Evolutionary conservation across 2,113 vertebrate species (phyloP), one percentile per base, ranked within the genome.

Genomic region (Echinops telfairi): DNA sequence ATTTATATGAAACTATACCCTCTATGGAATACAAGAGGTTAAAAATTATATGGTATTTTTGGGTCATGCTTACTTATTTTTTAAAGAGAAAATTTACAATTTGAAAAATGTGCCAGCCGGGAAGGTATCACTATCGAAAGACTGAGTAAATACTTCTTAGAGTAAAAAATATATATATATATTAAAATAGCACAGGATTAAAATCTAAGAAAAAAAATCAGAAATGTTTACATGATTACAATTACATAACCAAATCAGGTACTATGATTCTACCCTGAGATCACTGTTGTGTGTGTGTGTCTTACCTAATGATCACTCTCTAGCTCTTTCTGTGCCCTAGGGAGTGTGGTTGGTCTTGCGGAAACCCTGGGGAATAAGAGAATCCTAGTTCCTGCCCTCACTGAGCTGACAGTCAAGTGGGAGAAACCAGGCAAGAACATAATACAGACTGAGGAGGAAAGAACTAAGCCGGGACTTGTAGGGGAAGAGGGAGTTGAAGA

Each of bases 61-160:
- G 23, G 22, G 47, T 94, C 0, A 87, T 86, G 29, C 15, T 58
- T 94, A 75, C 40, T 91, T 88, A 62, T 86, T n/a, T 86, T 68
- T 62, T 60, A 90, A 75, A 95, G 62, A 66, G 64, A 94, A 77
- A 33, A 84, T 83, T 58, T 31, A 33, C 20, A 82, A 66, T 25
- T 66, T 80, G 70, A 89, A 92, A 89, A 95, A 33, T 53, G 83
- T 73, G 93, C n/a, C 93, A 87, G 86, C 15, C n/a, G 91, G 36
- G 77, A 43, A 85, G 58, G 11, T 43, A 57, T 38, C 66, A 86
- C 60, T 70, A 29, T 29, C 53, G 27, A 89, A 89, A 95, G 29
- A 93, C 86, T 86, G 60, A 82, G 8, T 83, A 71, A 78, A 6
- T 83, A 71, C 73, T 9, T 47, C 25, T 80, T 40, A 90, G 14